phyloP scores from a whole-genome alignment of 2,888 invertebrate genomes.

The Carterocephalus palaemon region DNA sequence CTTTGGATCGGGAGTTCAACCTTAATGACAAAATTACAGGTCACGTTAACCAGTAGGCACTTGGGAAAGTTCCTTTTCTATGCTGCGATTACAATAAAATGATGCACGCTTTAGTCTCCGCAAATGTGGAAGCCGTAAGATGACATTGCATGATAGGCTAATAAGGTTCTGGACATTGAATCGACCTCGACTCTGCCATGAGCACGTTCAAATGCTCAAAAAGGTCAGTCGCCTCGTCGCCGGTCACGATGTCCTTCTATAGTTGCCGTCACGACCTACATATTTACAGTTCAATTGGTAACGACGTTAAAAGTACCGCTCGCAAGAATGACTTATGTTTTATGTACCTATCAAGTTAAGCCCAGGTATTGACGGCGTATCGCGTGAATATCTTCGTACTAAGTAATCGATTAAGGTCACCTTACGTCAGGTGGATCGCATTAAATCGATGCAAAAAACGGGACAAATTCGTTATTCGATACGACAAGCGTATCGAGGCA shows the following conservation, averaged over 20 bases:
- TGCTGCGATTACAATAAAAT: constrained; percentile 7
- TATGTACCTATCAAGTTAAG: too few relatives aligned
- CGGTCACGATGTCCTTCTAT: constrained; percentile 66
- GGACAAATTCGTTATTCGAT: constrained; percentile 40
- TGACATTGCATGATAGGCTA: constrained; percentile 6
- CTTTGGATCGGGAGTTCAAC: constrained; percentile 1
- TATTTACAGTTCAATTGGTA: constrained; percentile 67
- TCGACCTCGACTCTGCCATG: constrained; percentile 50
- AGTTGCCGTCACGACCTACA: constrained; percentile 68
- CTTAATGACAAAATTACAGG: constrained; percentile 10
- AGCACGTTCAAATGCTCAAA: constrained; percentile 51
- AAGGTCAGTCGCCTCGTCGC: constrained; percentile 65
- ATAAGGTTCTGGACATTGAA: constrained; percentile 3
- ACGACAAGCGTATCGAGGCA: constrained; percentile 44
- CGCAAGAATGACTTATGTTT: constrained; percentile 10
- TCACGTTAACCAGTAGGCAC: not conserved
- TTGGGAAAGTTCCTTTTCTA: constrained; percentile 1
- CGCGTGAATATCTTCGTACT: constrained; percentile 15
- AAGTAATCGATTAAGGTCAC: constrained; percentile 52
- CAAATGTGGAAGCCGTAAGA: constrained; percentile 3
- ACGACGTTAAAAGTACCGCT: constrained; percentile 34
- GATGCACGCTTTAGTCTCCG: not conserved
- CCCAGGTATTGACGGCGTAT: not conserved
- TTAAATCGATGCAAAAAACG: constrained; percentile 34
- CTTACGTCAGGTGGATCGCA: constrained; percentile 25